Evolutionary conservation across 2,888 invertebrate species (phyloP).

Genomic region (Listrodromus nycthemerus): DNA sequence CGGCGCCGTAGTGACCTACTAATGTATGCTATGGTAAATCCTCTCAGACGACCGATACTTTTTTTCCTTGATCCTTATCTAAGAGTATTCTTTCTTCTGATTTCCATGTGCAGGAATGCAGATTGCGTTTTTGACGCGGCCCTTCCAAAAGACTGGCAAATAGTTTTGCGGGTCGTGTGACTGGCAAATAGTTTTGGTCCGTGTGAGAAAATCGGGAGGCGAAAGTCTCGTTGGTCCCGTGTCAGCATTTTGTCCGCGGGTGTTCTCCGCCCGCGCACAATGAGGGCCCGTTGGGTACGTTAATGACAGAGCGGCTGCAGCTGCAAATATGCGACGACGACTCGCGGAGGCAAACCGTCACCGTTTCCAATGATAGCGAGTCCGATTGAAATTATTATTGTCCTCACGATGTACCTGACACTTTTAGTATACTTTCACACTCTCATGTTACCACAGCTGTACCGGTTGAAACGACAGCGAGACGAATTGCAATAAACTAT

Average conservation of each 20-base stretch:
- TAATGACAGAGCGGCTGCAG: slow-evolving; percentile 77
- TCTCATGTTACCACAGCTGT: slow-evolving; percentile 18
- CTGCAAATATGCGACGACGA: slow-evolving; percentile 55
- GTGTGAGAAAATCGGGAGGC: slow-evolving; percentile 51
- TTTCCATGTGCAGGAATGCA: no score
- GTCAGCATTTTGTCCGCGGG: slow-evolving; percentile 45
- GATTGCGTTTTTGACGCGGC: not conserved
- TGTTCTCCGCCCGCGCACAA: slow-evolving; percentile 39
- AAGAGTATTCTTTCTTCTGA: no score
- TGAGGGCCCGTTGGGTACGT: slow-evolving; percentile 46
- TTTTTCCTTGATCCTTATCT: no score
- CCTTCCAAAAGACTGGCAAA: not conserved
- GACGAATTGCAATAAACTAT: slow-evolving; percentile 57
- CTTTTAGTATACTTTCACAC: slow-evolving; percentile 62
- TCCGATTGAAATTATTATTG: slow-evolving; percentile 76
- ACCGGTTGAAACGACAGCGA: slow-evolving; percentile 55
- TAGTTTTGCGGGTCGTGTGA: slow-evolving; percentile 26
- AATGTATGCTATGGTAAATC: no score
- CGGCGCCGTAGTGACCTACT: no score
- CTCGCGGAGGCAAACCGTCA: slow-evolving; percentile 45
- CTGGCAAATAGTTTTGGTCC: slow-evolving; percentile 5
- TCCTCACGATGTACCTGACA: slow-evolving; percentile 64
- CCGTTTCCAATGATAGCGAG: slow-evolving; percentile 69
- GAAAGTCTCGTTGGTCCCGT: slow-evolving; percentile 55
- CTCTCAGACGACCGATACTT: no score